Evolutionary conservation across 2,888 invertebrate genomes (phyloP).

Genomic region (Micropterix aruncella): DNA sequence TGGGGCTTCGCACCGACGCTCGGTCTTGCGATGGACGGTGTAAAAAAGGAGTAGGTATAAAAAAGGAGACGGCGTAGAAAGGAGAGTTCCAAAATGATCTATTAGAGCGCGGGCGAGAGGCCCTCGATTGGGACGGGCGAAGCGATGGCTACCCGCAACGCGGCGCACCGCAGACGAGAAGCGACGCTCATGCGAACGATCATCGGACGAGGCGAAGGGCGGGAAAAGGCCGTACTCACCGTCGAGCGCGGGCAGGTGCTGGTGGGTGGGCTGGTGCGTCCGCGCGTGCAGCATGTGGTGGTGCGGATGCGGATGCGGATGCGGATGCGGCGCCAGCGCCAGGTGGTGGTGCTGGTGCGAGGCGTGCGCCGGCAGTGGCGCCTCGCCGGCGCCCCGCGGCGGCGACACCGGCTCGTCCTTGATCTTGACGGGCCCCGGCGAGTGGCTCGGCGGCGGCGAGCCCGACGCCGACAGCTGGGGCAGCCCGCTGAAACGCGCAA

Average conservation of each 20-base stretch:
- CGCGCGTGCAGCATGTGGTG: slow-evolving; percentile 9
- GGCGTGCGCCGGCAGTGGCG: slow-evolving; percentile 26
- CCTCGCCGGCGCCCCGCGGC: slow-evolving; percentile 51
- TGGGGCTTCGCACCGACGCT: too few relatives aligned
- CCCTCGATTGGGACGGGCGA: too few relatives aligned
- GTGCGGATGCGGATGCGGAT: slow-evolving; percentile 19
- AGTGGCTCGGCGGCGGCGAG: slow-evolving; percentile 56
- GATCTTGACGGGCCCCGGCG: slow-evolving; percentile 75
- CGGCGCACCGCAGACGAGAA: too few relatives aligned
- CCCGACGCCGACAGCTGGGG: slow-evolving; percentile 60
- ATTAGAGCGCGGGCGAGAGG: too few relatives aligned
- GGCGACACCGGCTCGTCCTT: slow-evolving; percentile 95
- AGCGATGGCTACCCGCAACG: too few relatives aligned
- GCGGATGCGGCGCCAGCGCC: slow-evolving; percentile 16
- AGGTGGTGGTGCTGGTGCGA: slow-evolving; percentile 15
- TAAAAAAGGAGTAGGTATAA: too few relatives aligned
- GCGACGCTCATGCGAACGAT: too few relatives aligned
- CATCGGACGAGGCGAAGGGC: too few relatives aligned
- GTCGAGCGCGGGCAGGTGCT: slow-evolving; percentile 34
- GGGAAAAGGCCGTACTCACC: too few relatives aligned
- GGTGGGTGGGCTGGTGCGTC: slow-evolving; percentile 10
- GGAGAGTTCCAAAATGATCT: too few relatives aligned
- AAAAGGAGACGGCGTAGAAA: too few relatives aligned
- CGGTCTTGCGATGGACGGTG: too few relatives aligned
- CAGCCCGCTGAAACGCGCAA: slow-evolving; percentile 57